Percentiles rank a stretch among this genome's conserved stretches.
Conservation (phyloP, 2,888 invertebrate species). For the Chymomyza fuscimana region DNA sequence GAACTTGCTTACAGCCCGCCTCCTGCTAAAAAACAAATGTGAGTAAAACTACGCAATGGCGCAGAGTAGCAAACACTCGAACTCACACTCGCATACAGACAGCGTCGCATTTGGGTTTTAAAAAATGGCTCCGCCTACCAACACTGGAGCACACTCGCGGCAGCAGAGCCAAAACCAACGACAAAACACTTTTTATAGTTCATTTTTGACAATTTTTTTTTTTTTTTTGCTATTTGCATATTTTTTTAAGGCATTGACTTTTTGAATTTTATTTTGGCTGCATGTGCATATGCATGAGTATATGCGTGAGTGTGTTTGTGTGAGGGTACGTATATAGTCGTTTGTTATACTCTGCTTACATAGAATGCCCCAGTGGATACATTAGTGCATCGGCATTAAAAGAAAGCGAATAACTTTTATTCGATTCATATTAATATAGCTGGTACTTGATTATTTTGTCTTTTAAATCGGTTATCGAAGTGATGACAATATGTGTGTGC, state of each 20-base stretch:
- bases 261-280: conserved; percentile 55
- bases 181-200: conserved; percentile 50
- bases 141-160: conserved; percentile 18
- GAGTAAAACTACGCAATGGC: conserved; percentile 68
- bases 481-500: no score
- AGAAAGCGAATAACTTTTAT: no score
- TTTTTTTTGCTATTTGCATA: conserved; percentile 20
- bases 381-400: background rate
- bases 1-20: conserved; percentile 64
- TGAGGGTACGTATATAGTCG: conserved; percentile 9
- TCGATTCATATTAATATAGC: no score
- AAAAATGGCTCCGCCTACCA: conserved; percentile 61
- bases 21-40: conserved; percentile 67
- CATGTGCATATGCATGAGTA: conserved; percentile 12
- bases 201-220: conserved; percentile 67
- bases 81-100: conserved; percentile 42
- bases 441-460: no score
- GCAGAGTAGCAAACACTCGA: conserved; percentile 42
- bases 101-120: background rate
- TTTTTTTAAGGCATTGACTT: conserved; percentile 43
- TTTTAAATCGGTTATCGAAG: no score
- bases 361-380: background rate
- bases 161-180: conserved; percentile 11
- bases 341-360: background rate
- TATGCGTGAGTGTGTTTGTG: conserved; percentile 5